Evolutionary conservation across 1,140 invertebrate species (phyloP).

Genomic region (Apis dorsata): DNA sequence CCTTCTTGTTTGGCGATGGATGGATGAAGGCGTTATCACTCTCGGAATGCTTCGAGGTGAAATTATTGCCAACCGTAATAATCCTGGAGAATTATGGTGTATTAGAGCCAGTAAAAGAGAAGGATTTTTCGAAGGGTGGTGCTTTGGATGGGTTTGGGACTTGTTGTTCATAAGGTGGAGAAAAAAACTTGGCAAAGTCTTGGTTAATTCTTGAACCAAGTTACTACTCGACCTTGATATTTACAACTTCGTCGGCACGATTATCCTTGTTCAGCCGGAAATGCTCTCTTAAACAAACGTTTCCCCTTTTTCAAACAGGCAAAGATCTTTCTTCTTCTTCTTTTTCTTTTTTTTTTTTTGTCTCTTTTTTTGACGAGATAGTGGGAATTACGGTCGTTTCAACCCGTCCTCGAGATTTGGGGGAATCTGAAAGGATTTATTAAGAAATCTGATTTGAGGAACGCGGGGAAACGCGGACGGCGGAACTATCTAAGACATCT

Average conservation of each 20-base stretch:
- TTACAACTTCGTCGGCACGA: conserved; percentile 10
- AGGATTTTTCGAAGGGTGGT: conserved; percentile 7
- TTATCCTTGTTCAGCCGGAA: not conserved
- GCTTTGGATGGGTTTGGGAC: not conserved
- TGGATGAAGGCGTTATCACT: not conserved
- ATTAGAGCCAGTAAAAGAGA: conserved; percentile 29
- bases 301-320: not conserved
- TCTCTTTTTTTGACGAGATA: too few species aligned
- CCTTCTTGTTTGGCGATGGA: not conserved
- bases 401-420: not conserved
- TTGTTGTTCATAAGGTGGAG: not conserved
- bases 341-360: not conserved
- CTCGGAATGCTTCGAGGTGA: not conserved
- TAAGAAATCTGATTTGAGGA: not conserved
- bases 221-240: not conserved
- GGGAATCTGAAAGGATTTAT: conserved; percentile 32
- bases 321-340: not conserved
- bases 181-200: conserved; percentile 24
- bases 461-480: not conserved
- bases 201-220: not conserved
- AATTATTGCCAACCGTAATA: conserved; percentile 61
- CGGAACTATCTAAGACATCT: not conserved
- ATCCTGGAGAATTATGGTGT: conserved; percentile 52
- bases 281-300: not conserved
- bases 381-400: not conserved